Percentiles rank a stretch among this genome's conserved stretches.
These are phyloP conservation scores for Bombus turneri DNA, from an alignment of 1,140 invertebrate genomes.

Conservation along the genomic window DNA sequence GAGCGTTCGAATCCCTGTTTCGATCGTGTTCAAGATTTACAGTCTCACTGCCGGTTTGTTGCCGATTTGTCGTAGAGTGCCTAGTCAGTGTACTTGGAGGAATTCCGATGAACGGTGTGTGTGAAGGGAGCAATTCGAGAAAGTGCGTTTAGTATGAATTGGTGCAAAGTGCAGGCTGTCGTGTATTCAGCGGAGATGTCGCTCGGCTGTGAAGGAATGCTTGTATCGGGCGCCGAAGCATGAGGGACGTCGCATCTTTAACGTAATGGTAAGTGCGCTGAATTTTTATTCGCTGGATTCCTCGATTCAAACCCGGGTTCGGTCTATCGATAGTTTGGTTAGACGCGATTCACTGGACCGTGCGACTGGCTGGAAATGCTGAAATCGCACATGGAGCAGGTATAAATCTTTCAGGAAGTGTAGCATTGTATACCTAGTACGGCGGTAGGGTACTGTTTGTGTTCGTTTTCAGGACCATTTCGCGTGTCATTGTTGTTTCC, in stretches of 20 bases:
- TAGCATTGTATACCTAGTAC: no score
- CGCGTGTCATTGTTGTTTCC: background rate
- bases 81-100: background rate
- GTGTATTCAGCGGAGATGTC: constrained; percentile 33
- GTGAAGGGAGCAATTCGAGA: constrained; percentile 14
- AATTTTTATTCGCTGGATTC: background rate
- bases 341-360: background rate
- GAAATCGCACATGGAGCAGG: background rate
- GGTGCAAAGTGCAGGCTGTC: constrained; percentile 51
- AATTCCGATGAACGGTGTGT: constrained; percentile 9
- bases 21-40: constrained; percentile 1
- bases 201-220: constrained; percentile 47
- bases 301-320: background rate
- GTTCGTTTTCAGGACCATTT: background rate
- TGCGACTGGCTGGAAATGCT: background rate
- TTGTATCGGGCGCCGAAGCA: constrained; percentile 69
- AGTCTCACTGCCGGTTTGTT: constrained; percentile 3
- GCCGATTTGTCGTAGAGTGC: background rate
- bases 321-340: background rate
- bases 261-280: constrained; percentile 72
- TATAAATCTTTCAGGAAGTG: constrained; percentile 18
- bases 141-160: constrained; percentile 65
- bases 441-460: background rate
- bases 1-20: background rate
- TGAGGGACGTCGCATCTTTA: constrained; percentile 71